These are phyloP conservation scores for Lasioglossum malachurum DNA, from an alignment of 2,888 invertebrate species.

Conservation along the genomic window DNA sequence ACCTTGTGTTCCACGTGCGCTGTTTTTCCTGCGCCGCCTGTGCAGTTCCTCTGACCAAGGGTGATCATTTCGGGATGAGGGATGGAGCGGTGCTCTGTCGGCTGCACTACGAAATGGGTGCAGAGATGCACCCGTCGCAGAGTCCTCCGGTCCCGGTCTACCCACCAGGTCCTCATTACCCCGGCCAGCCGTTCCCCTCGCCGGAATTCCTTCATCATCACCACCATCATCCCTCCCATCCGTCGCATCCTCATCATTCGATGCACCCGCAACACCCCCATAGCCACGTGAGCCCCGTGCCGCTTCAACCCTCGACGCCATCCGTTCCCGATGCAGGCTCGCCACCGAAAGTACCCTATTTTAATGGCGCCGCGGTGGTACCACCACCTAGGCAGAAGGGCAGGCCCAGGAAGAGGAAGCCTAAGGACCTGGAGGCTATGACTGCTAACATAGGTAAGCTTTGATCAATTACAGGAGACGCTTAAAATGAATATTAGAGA, in stretches of 20 bases:
- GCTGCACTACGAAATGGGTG: constrained; percentile 88
- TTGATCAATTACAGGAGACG: neutral
- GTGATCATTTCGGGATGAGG: constrained; percentile 97
- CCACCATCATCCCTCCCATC: constrained; percentile 71
- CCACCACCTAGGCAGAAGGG: constrained; percentile 94
- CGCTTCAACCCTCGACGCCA: constrained; percentile 87
- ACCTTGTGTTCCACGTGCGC: constrained; percentile 96
- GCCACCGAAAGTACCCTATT: constrained; percentile 86
- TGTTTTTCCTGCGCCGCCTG: constrained; percentile 98
- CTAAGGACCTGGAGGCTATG: constrained; percentile 95
- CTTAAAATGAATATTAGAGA: too few relatives aligned
- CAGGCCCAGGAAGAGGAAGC: constrained; percentile 96
- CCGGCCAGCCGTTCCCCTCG: constrained; percentile 87
- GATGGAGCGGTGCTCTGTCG: constrained; percentile 96
- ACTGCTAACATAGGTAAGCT: constrained; percentile 93
- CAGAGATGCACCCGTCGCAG: constrained; percentile 82
- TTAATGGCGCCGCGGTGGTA: constrained; percentile 87
- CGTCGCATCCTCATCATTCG: constrained; percentile 81
- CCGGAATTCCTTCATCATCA: constrained; percentile 84
- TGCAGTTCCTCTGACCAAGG: constrained; percentile 94
- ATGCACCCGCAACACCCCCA: constrained; percentile 85
- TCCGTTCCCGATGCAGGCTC: constrained; percentile 85
- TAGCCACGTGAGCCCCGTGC: constrained; percentile 85
- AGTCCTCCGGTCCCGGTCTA: constrained; percentile 83
- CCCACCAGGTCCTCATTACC: constrained; percentile 84